Evolutionary conservation across 2,888 invertebrate genomes (phyloP), one percentile per base, ranked within the genome.

Genomic region (Pyrocoelia pectoralis): DNA sequence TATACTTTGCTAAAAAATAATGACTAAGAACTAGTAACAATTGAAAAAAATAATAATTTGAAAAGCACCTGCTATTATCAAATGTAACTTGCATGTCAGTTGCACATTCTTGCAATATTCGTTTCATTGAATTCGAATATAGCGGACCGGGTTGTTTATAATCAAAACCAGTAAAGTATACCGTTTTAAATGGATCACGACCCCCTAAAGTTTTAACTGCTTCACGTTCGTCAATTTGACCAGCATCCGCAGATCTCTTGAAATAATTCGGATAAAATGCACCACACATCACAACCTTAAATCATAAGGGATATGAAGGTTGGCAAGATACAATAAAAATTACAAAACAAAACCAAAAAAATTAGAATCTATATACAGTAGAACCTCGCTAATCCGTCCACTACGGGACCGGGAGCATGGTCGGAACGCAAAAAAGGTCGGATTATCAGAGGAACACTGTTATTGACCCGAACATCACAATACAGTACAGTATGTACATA

Each of bases 211-310:
- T 76, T 69, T 88, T 89, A 2, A 89, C 85, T 0, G 91, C 87
- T 18, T 87, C 86, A 0, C 87, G 83, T 75, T 93, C 92, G 65
- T 88, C 85, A 0, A 84, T 80, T 56, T 85, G 84, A 52, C 85
- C 85, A 33, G 81, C 80, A 1, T 84, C 83, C 14, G 82, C 76
- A 6, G 81, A 75, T 28, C 87, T 85, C 14, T 89, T 80, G 81
- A 94, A 97, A 80, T 93, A 97, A 80, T 97, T 90, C 0, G 98
- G 98, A 82, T 96, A 98, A 80, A 96, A 96, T 1, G 97, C 96
- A 1, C 93, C 95, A 61, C 91, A 89, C 29, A 94, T 82, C n/a
- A 91, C 84, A 38, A 93, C 79, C 91, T 92, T 43, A 77, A 4
- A 73, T 33, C 24, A 24, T 24, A 62, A 62, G 68, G 19, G 59